Base-by-base conservation (phyloP, 2,888 invertebrate genomes). In the Marronus borbonicus region DNA sequence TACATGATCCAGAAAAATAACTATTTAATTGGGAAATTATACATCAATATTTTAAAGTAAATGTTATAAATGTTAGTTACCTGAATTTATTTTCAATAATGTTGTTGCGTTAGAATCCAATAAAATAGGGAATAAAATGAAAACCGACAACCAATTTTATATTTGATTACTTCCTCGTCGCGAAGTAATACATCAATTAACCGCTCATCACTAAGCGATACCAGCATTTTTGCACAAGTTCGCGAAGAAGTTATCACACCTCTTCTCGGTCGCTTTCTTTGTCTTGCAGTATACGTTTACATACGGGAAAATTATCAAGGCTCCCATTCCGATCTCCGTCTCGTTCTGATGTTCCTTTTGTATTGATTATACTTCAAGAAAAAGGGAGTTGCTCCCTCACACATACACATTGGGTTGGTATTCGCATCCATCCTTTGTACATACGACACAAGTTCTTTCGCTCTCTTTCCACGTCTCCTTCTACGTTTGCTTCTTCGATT, bases 291-390 rank as follows among this genome's bases (percentile, higher is more conserved):
- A 12, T 20, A 68, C 50, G 31, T 14, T 55, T 12, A 60, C 44
- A 74, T 28, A 60, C 60, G 12, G 50, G 3, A 28, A 70, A 74
- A 65, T 65, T 50, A 68, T 70, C 62, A 20, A 50, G 24, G 24
- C 28, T 31, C 52, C 62, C 70, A 58, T 70, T 70, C 76, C 62
- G 8, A 39, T 55, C 31, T 77, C 50, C 70, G 36, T 58, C 78
- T 66, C 72, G 55, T 72, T 60, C 64, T 66, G 55, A 50, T 77
- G 70, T 77, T 50, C 64, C 64, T 65, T 66, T 72, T 74, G 81
- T 85, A 85, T 85, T 85, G 85, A 85, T 85, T 85, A 85, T 85
- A 83, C 83, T 83, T 83, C 83, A 82, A 81, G 83, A 80, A 83
- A 84, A 83, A 85, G 72, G 72, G 72, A 74, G 72, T 50, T 24